Conservation (phyloP, 2,797 vertebrate species). For the Lateolabrax maculatus region DNA sequence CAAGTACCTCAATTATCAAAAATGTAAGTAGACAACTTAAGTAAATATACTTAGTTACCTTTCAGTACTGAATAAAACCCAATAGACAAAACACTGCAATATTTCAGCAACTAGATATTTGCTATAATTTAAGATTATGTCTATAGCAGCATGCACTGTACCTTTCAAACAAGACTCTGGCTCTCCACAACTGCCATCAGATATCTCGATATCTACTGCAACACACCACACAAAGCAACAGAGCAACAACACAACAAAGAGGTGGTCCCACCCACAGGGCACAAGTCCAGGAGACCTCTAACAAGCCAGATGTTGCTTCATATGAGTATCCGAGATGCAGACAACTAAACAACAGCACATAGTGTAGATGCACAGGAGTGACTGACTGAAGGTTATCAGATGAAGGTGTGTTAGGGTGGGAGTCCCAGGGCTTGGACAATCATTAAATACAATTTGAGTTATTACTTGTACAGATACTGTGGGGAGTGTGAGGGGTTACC, state of each 20-base stretch:
- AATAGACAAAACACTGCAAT: neutral
- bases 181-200: constrained; percentile 25
- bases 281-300: constrained; percentile 46
- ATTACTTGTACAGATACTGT: constrained; percentile 14
- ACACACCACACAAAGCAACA: no score
- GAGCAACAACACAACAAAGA: constrained; percentile 19
- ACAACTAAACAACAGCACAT: neutral
- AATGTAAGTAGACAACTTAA: neutral
- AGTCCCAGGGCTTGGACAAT: constrained; percentile 28
- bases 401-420: constrained; percentile 34
- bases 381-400: constrained; percentile 43
- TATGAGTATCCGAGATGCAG: constrained; percentile 13
- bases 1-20: neutral
- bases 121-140: neutral
- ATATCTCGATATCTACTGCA: neutral
- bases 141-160: constrained; percentile 30
- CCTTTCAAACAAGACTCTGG: constrained; percentile 41
- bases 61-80: neutral
- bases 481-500: constrained; percentile 37
- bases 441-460: constrained; percentile 30
- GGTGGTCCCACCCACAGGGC: constrained; percentile 33
- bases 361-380: constrained; percentile 2
- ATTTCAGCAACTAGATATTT: constrained; percentile 11
- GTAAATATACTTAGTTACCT: neutral
- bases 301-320: constrained; percentile 33